Conservation (phyloP, 2,797 vertebrate genomes). For the Sebastes matsubarae region DNA sequence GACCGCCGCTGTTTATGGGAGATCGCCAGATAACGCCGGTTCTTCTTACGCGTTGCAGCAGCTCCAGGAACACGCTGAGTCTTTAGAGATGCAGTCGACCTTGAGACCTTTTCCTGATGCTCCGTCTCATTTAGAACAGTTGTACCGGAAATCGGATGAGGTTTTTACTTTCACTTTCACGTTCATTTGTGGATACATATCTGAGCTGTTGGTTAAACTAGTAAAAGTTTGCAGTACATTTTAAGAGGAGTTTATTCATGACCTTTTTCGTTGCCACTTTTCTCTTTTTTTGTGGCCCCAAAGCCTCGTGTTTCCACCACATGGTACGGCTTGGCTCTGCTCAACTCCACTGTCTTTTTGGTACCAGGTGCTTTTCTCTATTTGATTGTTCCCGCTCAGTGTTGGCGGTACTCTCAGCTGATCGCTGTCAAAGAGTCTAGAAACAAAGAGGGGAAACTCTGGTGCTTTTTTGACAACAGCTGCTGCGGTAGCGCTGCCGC, state of each 20-base stretch:
- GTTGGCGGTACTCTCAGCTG: no score
- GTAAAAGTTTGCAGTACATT: not conserved
- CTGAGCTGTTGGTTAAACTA: not conserved
- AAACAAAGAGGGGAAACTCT: no score
- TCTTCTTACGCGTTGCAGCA: not conserved
- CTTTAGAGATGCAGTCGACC: not conserved
- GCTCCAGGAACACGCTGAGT: not conserved
- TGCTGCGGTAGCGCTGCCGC: no score
- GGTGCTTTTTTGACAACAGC: no score
- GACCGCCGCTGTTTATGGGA: conserved; percentile 54
- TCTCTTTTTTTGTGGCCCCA: no score
- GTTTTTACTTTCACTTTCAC: not conserved
- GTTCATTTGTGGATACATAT: not conserved
- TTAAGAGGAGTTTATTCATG: not conserved
- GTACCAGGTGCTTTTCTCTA: no score
- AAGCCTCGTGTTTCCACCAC: no score
- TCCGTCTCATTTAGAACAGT: not conserved
- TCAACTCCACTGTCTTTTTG: no score
- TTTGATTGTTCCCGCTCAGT: no score
- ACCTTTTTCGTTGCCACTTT: no score
- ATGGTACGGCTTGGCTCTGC: no score
- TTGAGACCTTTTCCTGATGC: not conserved
- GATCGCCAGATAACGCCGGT: conserved; percentile 47
- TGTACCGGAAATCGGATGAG: not conserved
- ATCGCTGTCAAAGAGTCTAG: no score